These are phyloP conservation scores for Diloba caeruleocephala DNA, from an alignment of 2,888 invertebrate species.

Conservation along the genomic window DNA sequence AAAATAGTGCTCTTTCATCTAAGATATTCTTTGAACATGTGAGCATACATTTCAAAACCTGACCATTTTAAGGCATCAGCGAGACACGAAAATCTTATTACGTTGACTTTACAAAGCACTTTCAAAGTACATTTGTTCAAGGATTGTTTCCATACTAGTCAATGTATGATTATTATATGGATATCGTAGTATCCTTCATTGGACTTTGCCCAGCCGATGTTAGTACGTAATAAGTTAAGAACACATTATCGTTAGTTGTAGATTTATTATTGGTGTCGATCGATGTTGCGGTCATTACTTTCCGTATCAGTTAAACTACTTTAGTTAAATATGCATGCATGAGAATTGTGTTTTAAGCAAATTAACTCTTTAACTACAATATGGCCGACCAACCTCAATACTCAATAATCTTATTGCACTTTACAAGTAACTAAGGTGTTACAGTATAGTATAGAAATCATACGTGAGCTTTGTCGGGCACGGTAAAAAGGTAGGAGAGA, in stretches of 20 bases:
- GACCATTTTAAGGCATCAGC: conserved; percentile 21
- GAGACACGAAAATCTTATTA: conserved; percentile 50
- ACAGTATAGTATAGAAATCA: no score
- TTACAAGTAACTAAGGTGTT: no score
- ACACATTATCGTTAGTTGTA: conserved; percentile 51
- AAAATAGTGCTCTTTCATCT: not conserved
- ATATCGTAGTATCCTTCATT: conserved; percentile 50
- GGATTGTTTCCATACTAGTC: conserved; percentile 44
- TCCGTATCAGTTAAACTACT: conserved; percentile 27
- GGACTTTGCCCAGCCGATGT: conserved; percentile 61
- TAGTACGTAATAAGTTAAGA: conserved; percentile 56
- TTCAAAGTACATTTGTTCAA: conserved; percentile 33
- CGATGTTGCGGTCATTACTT: conserved; percentile 32
- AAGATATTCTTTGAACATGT: conserved; percentile 17
- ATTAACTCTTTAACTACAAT: conserved; percentile 7
- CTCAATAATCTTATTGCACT: no score
- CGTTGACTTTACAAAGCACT: conserved; percentile 35
- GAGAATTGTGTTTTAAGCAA: conserved; percentile 12
- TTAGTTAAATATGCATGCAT: conserved; percentile 5
- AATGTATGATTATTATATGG: conserved; percentile 22
- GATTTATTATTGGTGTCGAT: conserved; percentile 44
- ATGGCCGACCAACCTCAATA: no score
- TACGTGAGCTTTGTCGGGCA: no score
- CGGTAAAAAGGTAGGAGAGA: no score
- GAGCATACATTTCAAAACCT: conserved; percentile 9